phyloP scores from a whole-genome alignment of 2,888 invertebrate genomes.

The Melinopterus prodromus region DNA sequence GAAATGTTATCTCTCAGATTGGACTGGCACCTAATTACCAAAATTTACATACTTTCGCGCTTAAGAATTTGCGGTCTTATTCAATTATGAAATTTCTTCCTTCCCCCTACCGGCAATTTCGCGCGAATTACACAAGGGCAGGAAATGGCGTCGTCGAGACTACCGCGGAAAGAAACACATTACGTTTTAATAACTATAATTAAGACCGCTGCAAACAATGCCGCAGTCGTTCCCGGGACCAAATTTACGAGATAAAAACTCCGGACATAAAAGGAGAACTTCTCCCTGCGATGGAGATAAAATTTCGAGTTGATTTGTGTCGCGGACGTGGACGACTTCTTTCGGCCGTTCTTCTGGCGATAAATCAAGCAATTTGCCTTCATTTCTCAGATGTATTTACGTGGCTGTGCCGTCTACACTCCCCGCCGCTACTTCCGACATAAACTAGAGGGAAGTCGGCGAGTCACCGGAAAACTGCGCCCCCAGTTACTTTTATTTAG shows the following conservation, averaged over 20 bases:
- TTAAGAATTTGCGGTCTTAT: conserved; percentile 23
- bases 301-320: conserved; percentile 4
- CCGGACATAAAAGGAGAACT: neutral
- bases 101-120: conserved; percentile 18
- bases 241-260: conserved; percentile 4
- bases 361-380: conserved; percentile 4
- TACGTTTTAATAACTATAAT: conserved; percentile 4
- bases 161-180: conserved; percentile 8
- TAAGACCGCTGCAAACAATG: neutral
- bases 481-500: neutral
- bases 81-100: conserved; percentile 22
- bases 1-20: neutral
- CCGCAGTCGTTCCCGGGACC: neutral
- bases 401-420: neutral
- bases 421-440: neutral
- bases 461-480: neutral
- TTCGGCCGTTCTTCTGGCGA: neutral
- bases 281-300: neutral
- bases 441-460: neutral
- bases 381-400: neutral
- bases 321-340: conserved; percentile 4
- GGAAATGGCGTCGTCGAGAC: conserved; percentile 11
- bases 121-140: conserved; percentile 16
- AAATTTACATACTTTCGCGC: conserved; percentile 18
- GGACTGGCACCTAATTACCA: conserved; percentile 16